phyloP scores from a whole-genome alignment of 2,888 invertebrate species.

The Orthosia cruda region DNA sequence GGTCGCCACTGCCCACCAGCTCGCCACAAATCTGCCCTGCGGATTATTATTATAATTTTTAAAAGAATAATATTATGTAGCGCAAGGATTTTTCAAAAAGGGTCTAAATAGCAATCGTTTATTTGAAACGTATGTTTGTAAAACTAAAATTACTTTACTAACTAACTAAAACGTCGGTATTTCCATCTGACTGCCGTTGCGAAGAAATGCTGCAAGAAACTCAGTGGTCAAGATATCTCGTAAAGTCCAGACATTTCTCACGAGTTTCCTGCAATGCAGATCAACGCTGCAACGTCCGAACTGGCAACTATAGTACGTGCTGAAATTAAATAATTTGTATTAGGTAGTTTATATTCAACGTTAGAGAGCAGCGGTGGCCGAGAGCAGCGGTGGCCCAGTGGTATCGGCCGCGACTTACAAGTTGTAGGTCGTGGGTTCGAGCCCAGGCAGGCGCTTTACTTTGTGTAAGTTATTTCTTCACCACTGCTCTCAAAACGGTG shows the following conservation, averaged over 20 bases:
- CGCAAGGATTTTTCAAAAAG: not conserved
- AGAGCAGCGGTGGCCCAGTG: too few relatives aligned
- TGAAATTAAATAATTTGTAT: conserved; percentile 21
- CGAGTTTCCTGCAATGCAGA: conserved; percentile 22
- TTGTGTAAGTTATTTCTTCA: too few relatives aligned
- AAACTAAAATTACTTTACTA: not conserved
- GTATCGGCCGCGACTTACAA: too few relatives aligned
- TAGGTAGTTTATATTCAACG: not conserved
- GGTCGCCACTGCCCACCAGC: too few relatives aligned
- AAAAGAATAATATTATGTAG: not conserved
- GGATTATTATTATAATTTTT: too few relatives aligned
- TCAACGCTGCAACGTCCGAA: not conserved
- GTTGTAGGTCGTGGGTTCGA: too few relatives aligned
- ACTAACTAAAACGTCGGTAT: not conserved
- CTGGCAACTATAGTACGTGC: not conserved
- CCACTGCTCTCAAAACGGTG: too few relatives aligned
- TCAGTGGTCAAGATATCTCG: conserved; percentile 25
- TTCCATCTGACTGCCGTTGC: conserved; percentile 24
- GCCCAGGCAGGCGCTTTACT: too few relatives aligned
- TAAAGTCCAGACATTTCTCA: conserved; percentile 24
- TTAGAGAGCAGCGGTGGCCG: too few relatives aligned
- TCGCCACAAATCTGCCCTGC: too few relatives aligned
- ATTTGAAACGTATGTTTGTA: not conserved
- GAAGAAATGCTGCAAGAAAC: conserved; percentile 18
- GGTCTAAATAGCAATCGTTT: not conserved